Evolutionary conservation across 2,113 vertebrate species (phyloP).

Genomic region (Noturus placidus): DNA sequence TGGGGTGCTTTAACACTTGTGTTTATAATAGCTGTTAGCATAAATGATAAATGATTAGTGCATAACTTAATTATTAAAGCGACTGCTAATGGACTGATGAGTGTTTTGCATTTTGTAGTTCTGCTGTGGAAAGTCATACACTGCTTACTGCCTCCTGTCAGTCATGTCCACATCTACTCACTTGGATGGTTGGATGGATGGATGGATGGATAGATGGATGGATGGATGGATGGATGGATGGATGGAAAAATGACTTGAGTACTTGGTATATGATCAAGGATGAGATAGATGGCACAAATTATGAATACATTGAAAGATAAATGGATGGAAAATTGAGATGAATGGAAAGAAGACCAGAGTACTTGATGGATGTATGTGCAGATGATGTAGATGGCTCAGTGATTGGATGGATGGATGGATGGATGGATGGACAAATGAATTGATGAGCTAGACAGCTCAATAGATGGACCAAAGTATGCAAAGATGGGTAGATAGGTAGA

Average conservation of each 20-base stretch:
- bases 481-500: background rate
- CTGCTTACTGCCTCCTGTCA: background rate
- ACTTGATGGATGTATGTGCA: no score
- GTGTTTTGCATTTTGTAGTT: background rate
- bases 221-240: background rate
- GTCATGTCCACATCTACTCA: background rate
- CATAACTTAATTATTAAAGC: slow-evolving; percentile 14
- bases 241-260: background rate
- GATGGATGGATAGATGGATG: background rate
- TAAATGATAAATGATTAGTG: slow-evolving; percentile 9
- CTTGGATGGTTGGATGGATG: background rate
- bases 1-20: background rate
- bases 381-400: no score
- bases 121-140: background rate
- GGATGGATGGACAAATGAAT: background rate
- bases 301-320: background rate
- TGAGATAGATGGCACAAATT: background rate
- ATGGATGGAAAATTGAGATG: background rate
- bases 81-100: background rate
- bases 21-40: slow-evolving; percentile 21
- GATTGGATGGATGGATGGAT: background rate
- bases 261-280: background rate
- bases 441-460: no score
- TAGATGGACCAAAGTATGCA: no score
- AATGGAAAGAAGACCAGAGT: background rate